Base-by-base conservation (phyloP, 2,888 invertebrate genomes). In the Chromoteleia sp. region DNA sequence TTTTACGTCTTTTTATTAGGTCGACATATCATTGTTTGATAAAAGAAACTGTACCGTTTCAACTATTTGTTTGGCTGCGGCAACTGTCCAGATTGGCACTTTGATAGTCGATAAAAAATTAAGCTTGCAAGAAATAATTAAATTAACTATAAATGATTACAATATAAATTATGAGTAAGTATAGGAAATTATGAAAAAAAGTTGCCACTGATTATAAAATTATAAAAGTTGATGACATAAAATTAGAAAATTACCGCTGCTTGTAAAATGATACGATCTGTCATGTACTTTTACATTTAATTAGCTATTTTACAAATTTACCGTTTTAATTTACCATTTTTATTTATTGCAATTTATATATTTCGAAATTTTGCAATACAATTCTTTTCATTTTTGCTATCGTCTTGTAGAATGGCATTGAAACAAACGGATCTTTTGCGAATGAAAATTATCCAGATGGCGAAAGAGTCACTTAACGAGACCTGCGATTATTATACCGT, bases 61-160 rank as follows among this genome's bases (percentile, higher is more conserved):
- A n/a, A 63, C 48, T 0, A 33, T 63, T 12, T 48, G 8, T 45
- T 19, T 63, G n/a, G 63, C 63, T 45, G 33, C 48, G 0, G 63
- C 63, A 33, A 48, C 63, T 12, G 29, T 33, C 0, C 30, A 29
- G 8, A 41, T 63, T 19, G 14, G 45, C 12, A 41, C 14, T n/a
- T 41, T 30, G 15, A 7, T 59, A 15, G 6, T 25, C 1, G 43
- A 41, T 10, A 15, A 14, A 43, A 5, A 43, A 0, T 8, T 15
- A 10, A 39, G 3, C 8, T 25, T 59, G 10, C 0, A 17, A 7
- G 41, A 59, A 2, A 29, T 59, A 25, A 43, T 43, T 12, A 17
- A 15, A 8, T 1, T 1, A 3, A 29, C 25, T 19, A 15, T 29
- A 1, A 12, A 41, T 14, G 25, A 43, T 29, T 59, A 43, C n/a